Base-by-base conservation (phyloP, 2,797 vertebrate genomes). In the Chloroceryle inda region DNA sequence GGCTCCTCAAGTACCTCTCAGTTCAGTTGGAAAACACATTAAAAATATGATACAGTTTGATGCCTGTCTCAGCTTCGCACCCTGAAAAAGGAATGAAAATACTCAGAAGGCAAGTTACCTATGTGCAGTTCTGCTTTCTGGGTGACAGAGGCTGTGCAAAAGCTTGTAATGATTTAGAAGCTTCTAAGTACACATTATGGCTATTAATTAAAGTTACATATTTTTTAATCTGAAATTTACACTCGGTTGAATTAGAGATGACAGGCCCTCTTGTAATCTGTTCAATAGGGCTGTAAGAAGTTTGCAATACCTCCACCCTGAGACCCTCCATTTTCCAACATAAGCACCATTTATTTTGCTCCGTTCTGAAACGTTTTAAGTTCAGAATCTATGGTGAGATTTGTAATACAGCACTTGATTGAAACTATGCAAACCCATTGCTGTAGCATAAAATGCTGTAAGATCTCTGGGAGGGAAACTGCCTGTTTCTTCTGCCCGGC, bases 151-250 rank as follows among this genome's bases (percentile, higher is more conserved):
- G 17, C 47, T 67, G 5, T 73, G 62, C 44, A 66, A 81, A 89
- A 82, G 22, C 33, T 67, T 49, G 63, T 66, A 44, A 16, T 90
- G 35, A 35, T 84, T 61, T 50, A 80, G 62, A 71, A 78, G 11
- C n/a, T 89, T 88, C 64, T 85, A 26, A 42, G 55, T 76, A 62
- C 20, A 15, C 18, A 11, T 67, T 62, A 50, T 17, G 24, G 22
- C n/a, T 91, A 22, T 90, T 73, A 78, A 74, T 89, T 86, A 92
- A 69, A 69, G 62, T 47, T 0, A 20, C 11, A 67, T 16, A 11
- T 33, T 91, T 93, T 76, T 88, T 58, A 66, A 79, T 61, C 37
- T 81, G 63, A 69, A 90, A 74, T 92, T 78, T 68, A 35, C 18
- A 45, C 26, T 62, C 68, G 20, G 13, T 37, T 61, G 59, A 84